Conservation (phyloP, 64 coral and sea anemone species). For the Actinia equina region DNA sequence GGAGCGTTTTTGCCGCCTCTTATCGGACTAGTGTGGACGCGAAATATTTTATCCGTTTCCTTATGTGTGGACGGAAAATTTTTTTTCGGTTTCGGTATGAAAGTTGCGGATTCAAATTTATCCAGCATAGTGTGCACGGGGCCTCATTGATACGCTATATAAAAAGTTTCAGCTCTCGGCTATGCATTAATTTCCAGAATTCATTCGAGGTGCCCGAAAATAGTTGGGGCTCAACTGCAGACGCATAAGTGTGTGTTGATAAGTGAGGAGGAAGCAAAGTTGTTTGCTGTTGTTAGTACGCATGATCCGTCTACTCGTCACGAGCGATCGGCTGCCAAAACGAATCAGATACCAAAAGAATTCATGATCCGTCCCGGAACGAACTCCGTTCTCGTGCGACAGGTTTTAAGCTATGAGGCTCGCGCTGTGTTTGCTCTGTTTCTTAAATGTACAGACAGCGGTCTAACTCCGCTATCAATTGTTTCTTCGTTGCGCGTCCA, state of each 20-base stretch:
- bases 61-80: too few relatives aligned
- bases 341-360: constrained; percentile 33
- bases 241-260: constrained; percentile 61
- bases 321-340: constrained; percentile 17
- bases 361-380: constrained; percentile 80
- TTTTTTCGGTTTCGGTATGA: too few relatives aligned
- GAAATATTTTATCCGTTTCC: too few relatives aligned
- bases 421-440: constrained; percentile 50
- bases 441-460: constrained; percentile 73
- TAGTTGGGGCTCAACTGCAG: constrained; percentile 1
- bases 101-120: too few relatives aligned
- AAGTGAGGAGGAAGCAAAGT: constrained; percentile 54
- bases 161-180: too few relatives aligned
- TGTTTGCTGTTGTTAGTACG: constrained; percentile 42
- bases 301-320: constrained; percentile 34
- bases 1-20: too few relatives aligned
- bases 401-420: constrained; percentile 59
- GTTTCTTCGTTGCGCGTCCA: constrained; percentile 44
- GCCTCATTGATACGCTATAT: too few relatives aligned
- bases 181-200: too few relatives aligned
- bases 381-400: constrained; percentile 63
- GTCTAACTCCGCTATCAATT: constrained; percentile 52
- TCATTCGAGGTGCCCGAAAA: too few relatives aligned
- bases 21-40: too few relatives aligned
- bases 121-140: too few relatives aligned